Percentiles rank a stretch among this genome's conserved stretches.
phyloP scores from a whole-genome alignment of 2,797 vertebrate species.

The Sebastes glaucus region DNA sequence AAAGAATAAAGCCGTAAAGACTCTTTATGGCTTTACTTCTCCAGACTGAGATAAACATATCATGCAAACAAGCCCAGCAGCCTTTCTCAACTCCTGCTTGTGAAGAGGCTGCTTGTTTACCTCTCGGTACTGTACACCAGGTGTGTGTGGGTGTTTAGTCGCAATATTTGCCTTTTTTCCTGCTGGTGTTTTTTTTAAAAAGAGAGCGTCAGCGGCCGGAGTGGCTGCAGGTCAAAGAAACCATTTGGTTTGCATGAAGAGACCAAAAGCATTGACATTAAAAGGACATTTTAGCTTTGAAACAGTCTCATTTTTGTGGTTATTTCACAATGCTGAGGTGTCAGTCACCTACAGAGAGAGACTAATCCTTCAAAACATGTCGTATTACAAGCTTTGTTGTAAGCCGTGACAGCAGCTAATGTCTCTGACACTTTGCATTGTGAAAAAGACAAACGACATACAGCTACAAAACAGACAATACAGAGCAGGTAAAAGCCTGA shows the following conservation, averaged over 20 bases:
- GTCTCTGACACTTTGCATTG: background rate
- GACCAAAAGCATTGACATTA: background rate
- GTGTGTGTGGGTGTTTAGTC: slow-evolving; percentile 43
- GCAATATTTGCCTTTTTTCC: slow-evolving; percentile 32
- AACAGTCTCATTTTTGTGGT: background rate
- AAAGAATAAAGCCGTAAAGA: background rate
- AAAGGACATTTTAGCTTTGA: background rate
- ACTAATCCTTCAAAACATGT: background rate
- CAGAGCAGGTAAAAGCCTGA: background rate
- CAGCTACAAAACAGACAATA: background rate
- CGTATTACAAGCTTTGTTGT: background rate
- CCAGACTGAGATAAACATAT: slow-evolving; percentile 29
- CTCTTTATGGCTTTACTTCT: background rate
- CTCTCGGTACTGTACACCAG: slow-evolving; percentile 13
- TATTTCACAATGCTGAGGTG: background rate
- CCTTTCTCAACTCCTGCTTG: background rate
- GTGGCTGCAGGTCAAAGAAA: background rate
- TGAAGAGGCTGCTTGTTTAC: slow-evolving; percentile 46
- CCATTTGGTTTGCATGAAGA: background rate
- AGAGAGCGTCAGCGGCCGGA: background rate
- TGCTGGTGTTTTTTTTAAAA: background rate
- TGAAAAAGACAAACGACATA: slow-evolving; percentile 12
- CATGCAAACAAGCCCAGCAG: slow-evolving; percentile 31
- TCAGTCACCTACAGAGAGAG: slow-evolving; percentile 4
- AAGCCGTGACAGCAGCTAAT: background rate